These are phyloP conservation scores for Notamacropus eugenii DNA, from an alignment of 2,797 vertebrate genomes.

Conservation along the genomic window DNA sequence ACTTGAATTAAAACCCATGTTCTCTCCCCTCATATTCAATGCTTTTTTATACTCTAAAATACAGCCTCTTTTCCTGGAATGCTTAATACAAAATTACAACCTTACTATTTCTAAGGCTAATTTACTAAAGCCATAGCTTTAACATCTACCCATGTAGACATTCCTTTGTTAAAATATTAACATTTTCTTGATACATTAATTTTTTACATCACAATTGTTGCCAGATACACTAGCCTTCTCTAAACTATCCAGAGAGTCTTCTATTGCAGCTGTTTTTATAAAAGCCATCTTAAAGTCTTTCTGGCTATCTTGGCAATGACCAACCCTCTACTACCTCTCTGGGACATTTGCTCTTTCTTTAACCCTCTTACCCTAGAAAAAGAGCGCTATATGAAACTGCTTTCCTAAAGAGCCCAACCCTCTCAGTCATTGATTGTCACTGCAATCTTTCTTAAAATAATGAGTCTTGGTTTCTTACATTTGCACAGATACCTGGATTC, in stretches of 20 bases:
- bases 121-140: neutral
- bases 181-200: neutral
- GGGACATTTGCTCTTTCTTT: neutral
- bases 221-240: neutral
- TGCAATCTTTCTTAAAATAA: neutral
- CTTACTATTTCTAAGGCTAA: neutral
- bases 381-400: neutral
- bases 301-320: neutral
- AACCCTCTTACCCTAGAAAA: neutral
- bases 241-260: neutral
- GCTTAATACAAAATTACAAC: neutral
- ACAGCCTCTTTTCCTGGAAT: neutral
- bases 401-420: neutral
- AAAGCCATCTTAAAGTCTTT: neutral
- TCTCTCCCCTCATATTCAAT: neutral
- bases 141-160: neutral
- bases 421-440: neutral
- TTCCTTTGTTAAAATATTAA: neutral
- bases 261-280: neutral
- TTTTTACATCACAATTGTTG: neutral
- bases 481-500: neutral
- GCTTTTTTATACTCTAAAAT: neutral
- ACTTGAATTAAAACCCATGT: neutral
- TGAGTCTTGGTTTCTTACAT: neutral
- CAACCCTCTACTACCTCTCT: neutral